Conservation (phyloP, 92 coral and sea anemone genomes). For the Blastomussa wellsi region DNA sequence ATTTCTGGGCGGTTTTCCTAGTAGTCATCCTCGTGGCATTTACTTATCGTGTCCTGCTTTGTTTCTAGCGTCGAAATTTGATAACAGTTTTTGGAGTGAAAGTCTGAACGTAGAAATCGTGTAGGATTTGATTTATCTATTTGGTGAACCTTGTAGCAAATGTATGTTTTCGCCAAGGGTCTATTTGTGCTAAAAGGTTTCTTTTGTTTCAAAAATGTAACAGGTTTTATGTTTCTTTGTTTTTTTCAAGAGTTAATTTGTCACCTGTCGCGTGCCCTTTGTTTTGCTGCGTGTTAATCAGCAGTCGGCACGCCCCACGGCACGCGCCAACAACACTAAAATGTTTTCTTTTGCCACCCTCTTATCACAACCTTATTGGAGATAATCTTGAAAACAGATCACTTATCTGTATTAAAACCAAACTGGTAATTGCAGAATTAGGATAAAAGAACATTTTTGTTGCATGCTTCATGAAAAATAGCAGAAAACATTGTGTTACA, state of each 20-base stretch:
- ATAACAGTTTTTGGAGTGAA: background rate
- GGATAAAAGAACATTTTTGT: background rate
- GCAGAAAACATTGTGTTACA: background rate
- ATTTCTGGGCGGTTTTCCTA: background rate
- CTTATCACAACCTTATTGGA: background rate
- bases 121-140: background rate
- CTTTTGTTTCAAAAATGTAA: conserved; percentile 9
- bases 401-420: background rate
- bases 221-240: background rate
- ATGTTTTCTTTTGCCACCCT: conserved; percentile 17
- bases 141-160: background rate
- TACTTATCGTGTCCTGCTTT: background rate
- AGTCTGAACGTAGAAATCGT: background rate
- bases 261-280: background rate
- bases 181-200: background rate
- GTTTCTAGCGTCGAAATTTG: background rate
- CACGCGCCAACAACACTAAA: background rate
- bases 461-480: background rate
- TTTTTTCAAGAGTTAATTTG: background rate
- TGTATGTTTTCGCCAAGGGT: background rate
- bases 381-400: background rate
- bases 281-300: background rate
- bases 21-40: background rate
- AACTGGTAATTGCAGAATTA: background rate
- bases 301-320: background rate